Base-by-base conservation (phyloP, 2,113 vertebrate genomes). In the Atlantisia rogersi region DNA sequence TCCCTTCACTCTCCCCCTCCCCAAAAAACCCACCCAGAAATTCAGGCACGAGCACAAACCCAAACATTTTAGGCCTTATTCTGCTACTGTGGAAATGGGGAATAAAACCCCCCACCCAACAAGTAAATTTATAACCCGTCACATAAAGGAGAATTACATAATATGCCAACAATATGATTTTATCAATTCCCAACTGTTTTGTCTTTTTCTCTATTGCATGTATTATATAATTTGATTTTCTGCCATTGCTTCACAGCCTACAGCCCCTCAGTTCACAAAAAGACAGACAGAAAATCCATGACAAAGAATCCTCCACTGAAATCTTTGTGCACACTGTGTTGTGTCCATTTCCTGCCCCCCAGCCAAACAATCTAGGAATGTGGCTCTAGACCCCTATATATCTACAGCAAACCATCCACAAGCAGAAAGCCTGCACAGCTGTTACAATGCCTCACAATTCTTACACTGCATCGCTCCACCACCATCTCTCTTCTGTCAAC, bases 341-440 rank as follows among this genome's bases (percentile, higher is more conserved):
- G 17, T 46, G 44, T 46, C 44, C 44, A 9, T 46, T 46, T 46
- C 44, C 44, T 46, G 17, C 17, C 44, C 44, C 17, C 42, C 42
- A 44, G 42, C 15, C 42, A 44, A 44, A 44, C 42, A 44, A 44
- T 44, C 42, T 44, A 44, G 48, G n/a, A 81, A 63, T 6, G 40
- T 0, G 2, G 21, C 6, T 64, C 35, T 28, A 63, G 18, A 55
- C 11, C 8, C 2, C 2, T 26, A 32, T 17, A 4, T 69, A 74
- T 35, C 35, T 62, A 29, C 73, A 62, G 26, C 10, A 20, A 62
- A 67, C 29, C 3, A 52, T 2, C 35, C 67, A 32, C 20, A 83
- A 9, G 37, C 7, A 32, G 7, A 85, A 10, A 74, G 9, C 6
- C 11, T 11, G 10, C 25, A 58, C 1, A 31, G 22, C 55, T 83